Percentiles rank a stretch among this genome's conserved stretches.
These are phyloP conservation scores for Helicoverpa armigera DNA, from an alignment of 1,140 invertebrate species.

Conservation along the genomic window DNA sequence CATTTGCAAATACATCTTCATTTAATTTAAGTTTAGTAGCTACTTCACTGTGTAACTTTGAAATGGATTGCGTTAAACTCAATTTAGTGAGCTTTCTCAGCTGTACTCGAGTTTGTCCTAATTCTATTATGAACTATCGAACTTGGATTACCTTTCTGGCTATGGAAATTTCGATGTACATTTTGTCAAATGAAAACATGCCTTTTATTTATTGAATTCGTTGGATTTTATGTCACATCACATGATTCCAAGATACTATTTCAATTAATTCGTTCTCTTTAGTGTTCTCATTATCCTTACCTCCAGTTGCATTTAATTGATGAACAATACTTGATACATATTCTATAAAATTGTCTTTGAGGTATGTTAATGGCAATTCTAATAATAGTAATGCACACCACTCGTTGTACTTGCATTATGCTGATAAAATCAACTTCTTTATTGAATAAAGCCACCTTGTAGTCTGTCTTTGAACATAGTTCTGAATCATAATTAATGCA, in stretches of 20 bases:
- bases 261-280: too few species aligned
- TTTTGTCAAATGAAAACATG: too few species aligned
- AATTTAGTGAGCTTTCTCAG: background rate
- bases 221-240: too few species aligned
- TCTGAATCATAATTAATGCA: constrained; percentile 4
- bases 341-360: background rate
- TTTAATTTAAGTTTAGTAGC: background rate
- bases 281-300: background rate
- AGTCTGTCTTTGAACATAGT: background rate
- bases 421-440: background rate
- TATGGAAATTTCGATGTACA: background rate
- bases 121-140: background rate
- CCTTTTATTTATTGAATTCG: too few species aligned
- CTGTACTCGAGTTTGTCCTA: constrained; percentile 8
- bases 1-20: background rate
- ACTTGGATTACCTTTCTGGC: background rate
- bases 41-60: constrained; percentile 6
- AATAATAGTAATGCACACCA: background rate
- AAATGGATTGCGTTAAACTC: constrained; percentile 15
- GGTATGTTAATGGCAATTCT: background rate
- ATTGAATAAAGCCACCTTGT: constrained; percentile 1
- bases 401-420: background rate
- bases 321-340: background rate
- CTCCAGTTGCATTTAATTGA: background rate
- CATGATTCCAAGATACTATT: too few species aligned